These are phyloP conservation scores for Clytia hemisphaerica DNA, from an alignment of 30 jellyfish, hydroid and myxozoan genomes.

Conservation along the genomic window DNA sequence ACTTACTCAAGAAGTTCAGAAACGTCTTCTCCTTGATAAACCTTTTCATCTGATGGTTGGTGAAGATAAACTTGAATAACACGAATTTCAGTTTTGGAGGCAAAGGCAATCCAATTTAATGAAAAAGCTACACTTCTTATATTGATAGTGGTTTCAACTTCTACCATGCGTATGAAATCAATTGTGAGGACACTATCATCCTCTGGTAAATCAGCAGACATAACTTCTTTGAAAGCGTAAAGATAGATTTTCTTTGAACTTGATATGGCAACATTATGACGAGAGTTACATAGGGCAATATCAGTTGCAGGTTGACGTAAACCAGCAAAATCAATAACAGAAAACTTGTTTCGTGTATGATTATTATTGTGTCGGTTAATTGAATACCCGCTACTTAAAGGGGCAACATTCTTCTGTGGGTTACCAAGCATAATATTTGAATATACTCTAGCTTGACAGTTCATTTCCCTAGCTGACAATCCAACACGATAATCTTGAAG, in stretches of 20 bases:
- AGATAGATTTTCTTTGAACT: constrained; percentile 53
- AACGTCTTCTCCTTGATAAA: constrained; percentile 84
- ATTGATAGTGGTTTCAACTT: constrained; percentile 52
- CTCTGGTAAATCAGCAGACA: background rate
- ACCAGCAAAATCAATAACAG: constrained; percentile 62
- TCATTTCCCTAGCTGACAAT: constrained; percentile 17
- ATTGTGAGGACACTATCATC: constrained; percentile 2
- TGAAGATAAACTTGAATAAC: constrained; percentile 46
- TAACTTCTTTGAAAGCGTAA: constrained; percentile 34
- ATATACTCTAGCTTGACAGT: constrained; percentile 37
- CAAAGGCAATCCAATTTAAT: constrained; percentile 47
- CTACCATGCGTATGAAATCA: constrained; percentile 63
- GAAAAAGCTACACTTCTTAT: constrained; percentile 41
- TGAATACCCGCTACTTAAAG: constrained; percentile 21
- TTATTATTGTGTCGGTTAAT: constrained; percentile 9
- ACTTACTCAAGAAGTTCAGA: constrained; percentile 62
- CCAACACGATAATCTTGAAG: constrained; percentile 35
- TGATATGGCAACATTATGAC: constrained; percentile 69
- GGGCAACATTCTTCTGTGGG: background rate
- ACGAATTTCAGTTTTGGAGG: constrained; percentile 62
- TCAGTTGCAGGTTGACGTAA: constrained; percentile 58
- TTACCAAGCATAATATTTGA: background rate
- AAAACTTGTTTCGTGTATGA: constrained; percentile 27
- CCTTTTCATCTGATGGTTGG: constrained; percentile 27
- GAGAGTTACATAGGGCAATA: constrained; percentile 54